phyloP scores from a whole-genome alignment of 2,797 vertebrate species.

The Odontamblyopus rebecca region DNA sequence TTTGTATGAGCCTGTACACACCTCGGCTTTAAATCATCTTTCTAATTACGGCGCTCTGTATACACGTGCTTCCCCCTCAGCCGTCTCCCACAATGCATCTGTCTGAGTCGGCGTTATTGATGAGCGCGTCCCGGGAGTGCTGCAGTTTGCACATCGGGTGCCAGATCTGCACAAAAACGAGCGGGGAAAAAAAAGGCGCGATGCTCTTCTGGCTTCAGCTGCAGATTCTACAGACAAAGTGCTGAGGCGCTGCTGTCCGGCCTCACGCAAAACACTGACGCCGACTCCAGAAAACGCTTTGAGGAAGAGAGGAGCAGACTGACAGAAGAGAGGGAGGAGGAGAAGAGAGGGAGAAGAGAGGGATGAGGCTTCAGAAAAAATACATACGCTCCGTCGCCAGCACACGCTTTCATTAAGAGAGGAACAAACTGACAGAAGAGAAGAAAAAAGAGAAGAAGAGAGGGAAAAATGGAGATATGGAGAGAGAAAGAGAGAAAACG shows the following conservation, averaged over 20 bases:
- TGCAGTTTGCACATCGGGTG: slow-evolving; percentile 30
- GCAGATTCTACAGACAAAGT: slow-evolving; percentile 70
- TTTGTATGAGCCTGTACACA: background rate
- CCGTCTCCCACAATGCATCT: slow-evolving; percentile 2
- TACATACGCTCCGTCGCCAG: too few species aligned
- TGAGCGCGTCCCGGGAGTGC: slow-evolving; percentile 46
- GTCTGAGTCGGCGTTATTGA: slow-evolving; percentile 39
- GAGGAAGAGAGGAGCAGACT: too few species aligned
- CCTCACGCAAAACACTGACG: slow-evolving; percentile 53
- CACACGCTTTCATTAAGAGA: too few species aligned
- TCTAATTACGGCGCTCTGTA: background rate
- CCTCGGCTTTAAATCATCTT: background rate
- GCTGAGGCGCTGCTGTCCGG: slow-evolving; percentile 71
- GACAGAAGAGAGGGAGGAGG: too few species aligned
- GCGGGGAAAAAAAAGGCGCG: slow-evolving; percentile 19
- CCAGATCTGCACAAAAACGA: slow-evolving; percentile 54
- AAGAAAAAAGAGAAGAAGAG: too few species aligned
- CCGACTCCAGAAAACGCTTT: slow-evolving; percentile 47
- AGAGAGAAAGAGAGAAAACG: background rate
- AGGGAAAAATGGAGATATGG: background rate
- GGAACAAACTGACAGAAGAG: too few species aligned
- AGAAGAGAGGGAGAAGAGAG: too few species aligned
- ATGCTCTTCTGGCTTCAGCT: slow-evolving; percentile 62
- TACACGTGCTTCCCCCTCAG: background rate
- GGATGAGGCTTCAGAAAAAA: too few species aligned